Percentiles rank a stretch among this genome's conserved stretches.
Evolutionary conservation across 2,113 vertebrate genomes (phyloP).

Genomic region (Murina feae): DNA sequence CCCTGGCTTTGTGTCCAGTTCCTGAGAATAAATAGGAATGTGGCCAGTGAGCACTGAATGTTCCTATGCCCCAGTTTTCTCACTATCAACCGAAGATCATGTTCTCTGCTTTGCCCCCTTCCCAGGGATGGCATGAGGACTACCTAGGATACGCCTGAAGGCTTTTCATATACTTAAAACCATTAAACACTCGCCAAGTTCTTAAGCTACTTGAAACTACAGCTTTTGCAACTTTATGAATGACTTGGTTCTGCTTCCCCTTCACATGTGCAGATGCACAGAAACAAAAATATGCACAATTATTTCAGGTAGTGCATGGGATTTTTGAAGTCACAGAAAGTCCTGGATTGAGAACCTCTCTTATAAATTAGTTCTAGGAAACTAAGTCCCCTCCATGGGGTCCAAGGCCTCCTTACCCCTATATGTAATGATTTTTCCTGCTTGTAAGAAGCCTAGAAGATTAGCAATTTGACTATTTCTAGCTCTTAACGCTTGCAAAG

Average conservation of each 20-base stretch:
- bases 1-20: neutral
- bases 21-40: neutral
- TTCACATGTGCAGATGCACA: neutral
- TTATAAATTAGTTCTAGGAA: neutral
- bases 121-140: neutral
- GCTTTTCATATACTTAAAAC: neutral
- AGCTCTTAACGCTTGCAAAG: neutral
- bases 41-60: neutral
- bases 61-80: neutral
- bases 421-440: neutral
- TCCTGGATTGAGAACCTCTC: neutral
- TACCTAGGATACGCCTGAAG: neutral
- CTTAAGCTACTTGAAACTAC: neutral
- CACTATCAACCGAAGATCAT: neutral
- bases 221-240: neutral
- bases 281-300: neutral
- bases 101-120: neutral
- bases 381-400: neutral
- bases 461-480: neutral
- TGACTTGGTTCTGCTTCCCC: neutral
- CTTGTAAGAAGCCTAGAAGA: neutral
- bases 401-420: neutral
- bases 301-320: neutral
- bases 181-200: neutral
- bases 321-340: neutral